A percentile compares a stretch with the other conserved stretches of the same genome.
These are phyloP conservation scores for Sebastes itinus DNA, from an alignment of 2,797 vertebrate species.

Conservation along the genomic window DNA sequence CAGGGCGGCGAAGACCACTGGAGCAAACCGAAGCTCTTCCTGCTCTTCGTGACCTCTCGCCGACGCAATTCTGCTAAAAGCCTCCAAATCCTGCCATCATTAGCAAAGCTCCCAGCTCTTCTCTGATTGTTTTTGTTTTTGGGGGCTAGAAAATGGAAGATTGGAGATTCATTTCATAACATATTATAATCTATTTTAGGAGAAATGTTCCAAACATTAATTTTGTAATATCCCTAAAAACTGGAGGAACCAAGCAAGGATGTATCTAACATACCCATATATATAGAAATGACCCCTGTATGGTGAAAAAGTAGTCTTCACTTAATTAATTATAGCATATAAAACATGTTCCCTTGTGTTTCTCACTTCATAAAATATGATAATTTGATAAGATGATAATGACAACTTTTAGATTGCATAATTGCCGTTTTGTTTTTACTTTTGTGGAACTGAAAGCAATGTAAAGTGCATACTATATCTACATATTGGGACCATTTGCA, in stretches of 20 bases:
- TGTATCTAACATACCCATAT: neutral
- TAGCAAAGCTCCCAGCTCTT: constrained; percentile 42
- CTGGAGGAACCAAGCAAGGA: neutral
- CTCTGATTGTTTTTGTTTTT: constrained; percentile 54
- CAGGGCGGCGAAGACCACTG: constrained; percentile 17
- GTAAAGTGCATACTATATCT: too few relatives aligned
- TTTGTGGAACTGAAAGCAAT: neutral
- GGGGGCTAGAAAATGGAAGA: constrained; percentile 13
- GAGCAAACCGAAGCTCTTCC: constrained; percentile 50
- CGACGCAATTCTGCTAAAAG: constrained; percentile 58
- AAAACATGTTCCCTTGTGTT: neutral
- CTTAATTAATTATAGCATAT: neutral
- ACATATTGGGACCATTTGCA: too few relatives aligned
- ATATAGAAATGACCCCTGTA: neutral
- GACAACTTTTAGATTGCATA: neutral
- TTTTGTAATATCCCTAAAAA: neutral
- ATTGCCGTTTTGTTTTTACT: neutral
- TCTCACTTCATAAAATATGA: neutral
- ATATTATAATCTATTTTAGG: constrained; percentile 12
- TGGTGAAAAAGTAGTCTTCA: neutral
- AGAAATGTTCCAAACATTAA: neutral
- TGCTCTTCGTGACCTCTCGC: constrained; percentile 27
- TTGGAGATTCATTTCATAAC: constrained; percentile 14
- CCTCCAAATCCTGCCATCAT: constrained; percentile 55
- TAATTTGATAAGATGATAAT: neutral